Evolutionary conservation across 2,797 vertebrate genomes (phyloP).

Genomic region (Enteromius unitaeniatus): DNA sequence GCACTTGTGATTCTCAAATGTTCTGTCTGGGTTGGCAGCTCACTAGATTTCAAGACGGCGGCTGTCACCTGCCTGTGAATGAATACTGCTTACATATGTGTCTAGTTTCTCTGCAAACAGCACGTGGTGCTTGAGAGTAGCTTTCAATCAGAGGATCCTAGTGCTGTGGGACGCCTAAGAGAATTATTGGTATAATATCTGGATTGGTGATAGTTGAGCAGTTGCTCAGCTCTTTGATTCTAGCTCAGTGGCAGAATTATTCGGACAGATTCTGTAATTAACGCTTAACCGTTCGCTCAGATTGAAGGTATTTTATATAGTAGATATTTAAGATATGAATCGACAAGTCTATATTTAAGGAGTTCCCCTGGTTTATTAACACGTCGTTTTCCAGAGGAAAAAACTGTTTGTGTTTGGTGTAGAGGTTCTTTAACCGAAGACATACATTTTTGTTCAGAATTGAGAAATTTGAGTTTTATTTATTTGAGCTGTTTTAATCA

Average conservation of each 20-base stretch:
- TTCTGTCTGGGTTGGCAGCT: not conserved
- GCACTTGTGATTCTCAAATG: not conserved
- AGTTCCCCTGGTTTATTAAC: slow-evolving; percentile 5
- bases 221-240: not conserved
- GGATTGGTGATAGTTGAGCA: slow-evolving; percentile 6
- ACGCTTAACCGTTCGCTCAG: not conserved
- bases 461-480: not conserved
- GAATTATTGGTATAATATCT: not conserved
- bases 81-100: slow-evolving; percentile 26
- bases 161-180: not conserved
- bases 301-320: not conserved
- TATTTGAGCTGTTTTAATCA: not conserved
- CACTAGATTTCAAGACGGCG: not conserved
- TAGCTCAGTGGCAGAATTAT: not conserved
- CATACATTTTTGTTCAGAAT: not conserved
- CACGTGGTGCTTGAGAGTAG: slow-evolving; percentile 15
- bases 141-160: not conserved
- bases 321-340: slow-evolving; percentile 11
- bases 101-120: slow-evolving; percentile 7
- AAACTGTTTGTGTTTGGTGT: not conserved
- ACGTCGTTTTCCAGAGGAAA: not conserved
- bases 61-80: slow-evolving; percentile 34
- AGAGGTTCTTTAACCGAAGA: not conserved
- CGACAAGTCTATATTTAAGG: not conserved
- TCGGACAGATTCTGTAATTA: not conserved